phyloP scores from a whole-genome alignment of 2,888 invertebrate species.

The Morinoia aosen region DNA sequence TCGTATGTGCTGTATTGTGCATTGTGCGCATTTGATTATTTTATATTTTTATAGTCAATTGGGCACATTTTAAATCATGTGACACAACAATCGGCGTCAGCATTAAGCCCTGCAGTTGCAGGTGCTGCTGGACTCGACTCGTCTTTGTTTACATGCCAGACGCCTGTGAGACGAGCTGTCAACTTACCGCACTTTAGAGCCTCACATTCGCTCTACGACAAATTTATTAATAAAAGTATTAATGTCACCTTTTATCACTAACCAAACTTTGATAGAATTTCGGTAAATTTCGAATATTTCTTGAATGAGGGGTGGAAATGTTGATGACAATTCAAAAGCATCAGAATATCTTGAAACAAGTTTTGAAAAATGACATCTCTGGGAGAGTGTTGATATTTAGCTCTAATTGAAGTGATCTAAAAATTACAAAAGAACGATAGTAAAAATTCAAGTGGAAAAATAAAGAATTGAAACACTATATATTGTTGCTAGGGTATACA shows the following conservation, averaged over 20 bases:
- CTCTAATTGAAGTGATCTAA: too few relatives aligned
- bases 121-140: not conserved
- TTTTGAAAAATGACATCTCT: not conserved
- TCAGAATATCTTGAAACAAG: not conserved
- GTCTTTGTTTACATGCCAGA: constrained; percentile 12
- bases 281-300: not conserved
- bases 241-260: not conserved
- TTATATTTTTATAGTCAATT: not conserved
- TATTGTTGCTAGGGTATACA: too few relatives aligned
- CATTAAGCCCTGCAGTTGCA: not conserved
- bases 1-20: not conserved
- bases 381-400: too few relatives aligned
- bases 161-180: not conserved
- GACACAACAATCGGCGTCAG: not conserved
- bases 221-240: not conserved
- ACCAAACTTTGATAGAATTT: not conserved
- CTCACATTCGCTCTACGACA: not conserved
- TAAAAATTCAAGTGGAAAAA: too few relatives aligned
- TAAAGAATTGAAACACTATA: too few relatives aligned
- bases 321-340: not conserved
- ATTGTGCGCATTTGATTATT: not conserved
- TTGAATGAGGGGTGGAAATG: not conserved
- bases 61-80: not conserved
- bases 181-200: not conserved
- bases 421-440: too few relatives aligned